These are phyloP conservation scores for Eulemur albifrons DNA, from an alignment of 2,797 vertebrate species.

Conservation along the genomic window DNA sequence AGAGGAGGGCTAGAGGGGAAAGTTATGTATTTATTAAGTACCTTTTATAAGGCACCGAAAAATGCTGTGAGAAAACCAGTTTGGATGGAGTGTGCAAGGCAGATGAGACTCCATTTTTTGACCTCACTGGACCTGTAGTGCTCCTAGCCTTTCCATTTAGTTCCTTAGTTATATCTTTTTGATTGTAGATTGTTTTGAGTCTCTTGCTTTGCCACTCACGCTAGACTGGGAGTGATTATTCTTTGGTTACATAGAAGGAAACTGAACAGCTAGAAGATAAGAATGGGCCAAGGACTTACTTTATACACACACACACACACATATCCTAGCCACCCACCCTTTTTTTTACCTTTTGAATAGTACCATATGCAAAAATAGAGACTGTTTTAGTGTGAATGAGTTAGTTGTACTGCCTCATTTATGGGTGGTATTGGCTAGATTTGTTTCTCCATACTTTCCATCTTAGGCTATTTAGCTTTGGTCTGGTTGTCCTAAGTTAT, in stretches of 20 bases:
- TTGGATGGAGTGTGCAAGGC: neutral
- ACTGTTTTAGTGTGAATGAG: neutral
- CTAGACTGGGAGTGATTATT: neutral
- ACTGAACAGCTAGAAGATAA: neutral
- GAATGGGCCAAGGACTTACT: neutral
- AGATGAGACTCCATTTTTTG: neutral
- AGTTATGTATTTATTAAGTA: too few relatives aligned
- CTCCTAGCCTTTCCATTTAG: neutral
- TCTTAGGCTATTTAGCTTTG: neutral
- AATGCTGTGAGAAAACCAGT: neutral
- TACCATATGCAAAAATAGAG: neutral
- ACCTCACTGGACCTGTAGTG: neutral
- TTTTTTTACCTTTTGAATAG: neutral
- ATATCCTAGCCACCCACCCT: too few relatives aligned
- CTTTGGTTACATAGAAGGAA: neutral
- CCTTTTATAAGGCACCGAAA: neutral
- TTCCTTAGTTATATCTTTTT: neutral
- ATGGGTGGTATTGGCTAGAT: neutral
- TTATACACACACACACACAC: neutral
- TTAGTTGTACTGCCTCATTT: neutral
- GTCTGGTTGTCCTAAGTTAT: neutral
- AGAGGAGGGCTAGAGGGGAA: neutral
- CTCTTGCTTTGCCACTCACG: neutral
- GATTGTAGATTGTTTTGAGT: neutral
- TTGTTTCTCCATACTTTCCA: neutral